A percentile compares a stretch with the other conserved stretches of the same genome.
These are phyloP conservation scores for Xylocopa sonorina DNA, from an alignment of 1,140 invertebrate species.

Conservation along the genomic window DNA sequence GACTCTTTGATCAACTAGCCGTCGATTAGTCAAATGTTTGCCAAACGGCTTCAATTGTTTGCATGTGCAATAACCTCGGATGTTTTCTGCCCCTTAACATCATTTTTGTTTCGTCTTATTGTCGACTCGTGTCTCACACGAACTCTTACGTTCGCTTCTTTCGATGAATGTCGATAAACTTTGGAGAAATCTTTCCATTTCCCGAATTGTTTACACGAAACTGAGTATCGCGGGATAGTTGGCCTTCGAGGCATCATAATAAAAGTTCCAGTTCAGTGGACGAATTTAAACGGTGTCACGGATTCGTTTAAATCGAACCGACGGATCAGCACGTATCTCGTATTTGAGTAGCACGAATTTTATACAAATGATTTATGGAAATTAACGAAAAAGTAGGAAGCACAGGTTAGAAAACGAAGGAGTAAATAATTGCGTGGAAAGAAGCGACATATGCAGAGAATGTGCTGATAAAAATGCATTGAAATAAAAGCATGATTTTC, in stretches of 20 bases:
- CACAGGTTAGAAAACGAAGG: too few species aligned
- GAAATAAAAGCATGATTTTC: too few species aligned
- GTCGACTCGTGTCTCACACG: not conserved
- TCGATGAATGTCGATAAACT: not conserved
- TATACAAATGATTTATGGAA: too few species aligned
- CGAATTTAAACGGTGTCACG: not conserved
- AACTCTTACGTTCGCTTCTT: not conserved
- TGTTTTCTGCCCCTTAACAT: not conserved
- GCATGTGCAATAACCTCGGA: too few species aligned
- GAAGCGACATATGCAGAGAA: too few species aligned
- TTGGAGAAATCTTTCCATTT: too few species aligned
- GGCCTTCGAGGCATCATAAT: conserved; percentile 11
- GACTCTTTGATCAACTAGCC: conserved; percentile 1
- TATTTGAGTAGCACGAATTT: not conserved
- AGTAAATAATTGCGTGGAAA: too few species aligned
- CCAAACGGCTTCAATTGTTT: not conserved
- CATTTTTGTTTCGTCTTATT: not conserved
- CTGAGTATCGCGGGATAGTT: not conserved
- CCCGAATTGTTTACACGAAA: conserved; percentile 25
- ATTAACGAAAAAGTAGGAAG: too few species aligned
- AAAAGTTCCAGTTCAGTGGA: conserved; percentile 1
- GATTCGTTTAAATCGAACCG: not conserved
- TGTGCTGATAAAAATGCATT: too few species aligned
- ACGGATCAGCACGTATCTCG: not conserved
- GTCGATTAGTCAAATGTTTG: not conserved